Percentiles rank a stretch among this genome's conserved stretches.
Conservation (phyloP, 2,113 vertebrate species). For the Orycteropus afer region DNA sequence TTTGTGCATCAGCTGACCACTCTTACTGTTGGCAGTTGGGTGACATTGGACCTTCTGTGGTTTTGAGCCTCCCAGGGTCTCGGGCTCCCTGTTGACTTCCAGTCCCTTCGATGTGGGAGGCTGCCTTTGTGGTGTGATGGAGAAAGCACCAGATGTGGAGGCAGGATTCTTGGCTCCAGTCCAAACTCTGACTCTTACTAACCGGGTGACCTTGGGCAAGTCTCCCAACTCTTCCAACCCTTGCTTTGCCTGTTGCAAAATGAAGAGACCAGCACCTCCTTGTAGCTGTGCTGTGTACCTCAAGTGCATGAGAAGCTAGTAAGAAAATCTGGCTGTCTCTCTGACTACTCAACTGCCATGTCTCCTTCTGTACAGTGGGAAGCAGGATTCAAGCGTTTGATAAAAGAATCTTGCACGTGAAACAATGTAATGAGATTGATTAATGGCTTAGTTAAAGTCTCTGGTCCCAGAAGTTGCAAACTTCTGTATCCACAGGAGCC, state of each 20-base stretch:
- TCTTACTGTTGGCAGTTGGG: background rate
- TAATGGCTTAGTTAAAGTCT: background rate
- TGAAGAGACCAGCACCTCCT: background rate
- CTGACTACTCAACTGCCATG: background rate
- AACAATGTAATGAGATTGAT: background rate
- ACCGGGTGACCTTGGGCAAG: slow-evolving; percentile 4
- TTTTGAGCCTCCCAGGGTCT: background rate
- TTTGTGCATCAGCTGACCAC: background rate
- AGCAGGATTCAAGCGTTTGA: background rate
- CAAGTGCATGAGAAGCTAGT: accelerated
- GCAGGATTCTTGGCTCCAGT: background rate
- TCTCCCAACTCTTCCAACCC: background rate
- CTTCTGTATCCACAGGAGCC: background rate
- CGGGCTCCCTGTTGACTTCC: background rate
- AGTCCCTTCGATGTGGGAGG: background rate
- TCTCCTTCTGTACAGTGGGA: background rate
- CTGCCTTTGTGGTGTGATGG: background rate
- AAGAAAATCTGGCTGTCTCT: background rate
- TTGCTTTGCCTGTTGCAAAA: background rate
- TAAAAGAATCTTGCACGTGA: too few species aligned
- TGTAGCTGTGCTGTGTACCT: too few species aligned
- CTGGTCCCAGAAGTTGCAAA: background rate
- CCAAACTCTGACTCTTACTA: slow-evolving; percentile 22
- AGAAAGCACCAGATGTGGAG: background rate
- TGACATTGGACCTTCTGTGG: background rate